Evolutionary conservation across 2,888 invertebrate species (phyloP).

Genomic region (Drosophila neutralis): DNA sequence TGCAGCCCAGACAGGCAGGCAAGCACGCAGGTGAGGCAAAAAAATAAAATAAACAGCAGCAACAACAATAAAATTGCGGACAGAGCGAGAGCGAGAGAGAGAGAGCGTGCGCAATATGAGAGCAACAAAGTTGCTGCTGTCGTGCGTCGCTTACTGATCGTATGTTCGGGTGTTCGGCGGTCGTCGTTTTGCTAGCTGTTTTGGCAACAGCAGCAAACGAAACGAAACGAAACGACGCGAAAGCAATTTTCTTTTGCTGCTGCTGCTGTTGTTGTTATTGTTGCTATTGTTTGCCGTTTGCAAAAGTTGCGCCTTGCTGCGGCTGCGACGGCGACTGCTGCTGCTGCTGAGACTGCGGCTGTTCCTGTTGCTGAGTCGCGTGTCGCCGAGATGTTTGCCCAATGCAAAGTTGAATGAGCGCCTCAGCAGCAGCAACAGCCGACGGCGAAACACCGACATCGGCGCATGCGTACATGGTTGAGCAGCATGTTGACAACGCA

Average conservation of each 20-base stretch:
- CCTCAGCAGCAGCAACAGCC: slow-evolving; percentile 9
- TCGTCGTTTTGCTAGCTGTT: slow-evolving; percentile 39
- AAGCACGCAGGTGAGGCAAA: slow-evolving; percentile 42
- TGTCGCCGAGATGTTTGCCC: slow-evolving; percentile 66
- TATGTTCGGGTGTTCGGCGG: slow-evolving; percentile 18
- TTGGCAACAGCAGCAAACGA: slow-evolving; percentile 43
- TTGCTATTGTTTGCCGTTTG: slow-evolving; percentile 50
- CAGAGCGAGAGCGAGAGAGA: slow-evolving; percentile 7
- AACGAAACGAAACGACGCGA: slow-evolving; percentile 17
- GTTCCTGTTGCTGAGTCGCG: slow-evolving; percentile 57
- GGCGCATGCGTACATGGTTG: slow-evolving; percentile 54
- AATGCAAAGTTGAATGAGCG: slow-evolving; percentile 73
- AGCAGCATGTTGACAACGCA: slow-evolving; percentile 54
- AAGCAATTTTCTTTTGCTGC: slow-evolving; percentile 54
- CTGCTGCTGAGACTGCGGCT: slow-evolving; percentile 15
- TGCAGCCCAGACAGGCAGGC: slow-evolving; percentile 43
- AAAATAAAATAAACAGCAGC: slow-evolving; percentile 8
- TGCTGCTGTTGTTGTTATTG: slow-evolving; percentile 21
- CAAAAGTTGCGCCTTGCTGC: slow-evolving; percentile 33
- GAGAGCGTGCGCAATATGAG: slow-evolving; percentile 30
- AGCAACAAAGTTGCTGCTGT: slow-evolving; percentile 60
- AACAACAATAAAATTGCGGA: slow-evolving; percentile 37
- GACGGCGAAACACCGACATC: slow-evolving; percentile 22
- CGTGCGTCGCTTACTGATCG: slow-evolving; percentile 27
- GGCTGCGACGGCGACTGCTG: slow-evolving; percentile 4